Base-by-base conservation (phyloP, 1,140 invertebrate genomes). In the Scaptomyza montana region DNA sequence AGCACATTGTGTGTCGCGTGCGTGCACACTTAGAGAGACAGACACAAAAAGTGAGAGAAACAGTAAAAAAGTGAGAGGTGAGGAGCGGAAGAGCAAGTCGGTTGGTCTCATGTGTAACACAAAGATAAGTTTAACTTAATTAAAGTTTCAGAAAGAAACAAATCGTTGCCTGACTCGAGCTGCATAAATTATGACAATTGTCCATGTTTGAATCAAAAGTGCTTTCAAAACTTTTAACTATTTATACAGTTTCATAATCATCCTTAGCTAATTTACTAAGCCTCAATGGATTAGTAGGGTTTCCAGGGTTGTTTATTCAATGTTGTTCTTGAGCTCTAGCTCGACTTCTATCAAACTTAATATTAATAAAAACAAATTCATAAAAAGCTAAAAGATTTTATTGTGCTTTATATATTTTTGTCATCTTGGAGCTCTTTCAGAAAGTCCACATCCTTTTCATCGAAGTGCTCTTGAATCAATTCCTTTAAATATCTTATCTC, bases 71-170 rank as follows among this genome's bases (percentile, higher is more conserved):
- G 9, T 4, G 39, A 41, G 39, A n/a, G n/a, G 10, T 2, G 39
- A n/a, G 39, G 28, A 33, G 16, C 0, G 16, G 16, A 16, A 16
- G 56, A 45, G 60, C 45, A 21, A 45, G 39, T n/a, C 59, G 30
- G 36, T 61, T 53, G 57, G 75, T 87, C 81, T 87, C 82, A 78
- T 87, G 81, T 89, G 82, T 87, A 79, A 71, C 61, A 57, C 84
- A 82, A 77, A 87, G 84, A 87, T 89, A 87, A 86, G 82, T 89
- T 87, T 54, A 74, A 79, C 82, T 87, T 89, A 87, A 87, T 87
- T 87, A 87, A 87, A 87, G 72, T 87, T 87, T 76, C 62, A 87
- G 76, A 49, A 78, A 59, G 68, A 78, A 62, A 82, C 82, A 81
- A 72, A 79, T 78, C 74, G 78, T 66, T 60, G 69, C 45, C 66